Base-by-base conservation (phyloP, 2,797 vertebrate genomes). In the Tachyglossus aculeatus region DNA sequence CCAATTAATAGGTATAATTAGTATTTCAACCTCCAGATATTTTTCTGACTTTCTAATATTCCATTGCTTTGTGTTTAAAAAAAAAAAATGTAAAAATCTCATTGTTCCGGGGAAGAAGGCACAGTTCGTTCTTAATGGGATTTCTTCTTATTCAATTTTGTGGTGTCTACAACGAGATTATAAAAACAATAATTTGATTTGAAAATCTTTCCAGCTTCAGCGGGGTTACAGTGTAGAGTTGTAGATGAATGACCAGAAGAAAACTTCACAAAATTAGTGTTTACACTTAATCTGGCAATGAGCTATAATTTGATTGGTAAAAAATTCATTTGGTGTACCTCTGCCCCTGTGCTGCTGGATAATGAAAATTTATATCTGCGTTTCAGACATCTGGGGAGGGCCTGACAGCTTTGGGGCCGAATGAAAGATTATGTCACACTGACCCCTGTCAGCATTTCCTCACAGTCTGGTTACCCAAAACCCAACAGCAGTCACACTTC, bases 281-380 rank as follows among this genome's bases (percentile, higher is more conserved):
- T 93, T 93, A 85, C 90, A 91, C 89, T 84, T 92, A 94, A 94
- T 93, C 90, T 91, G 84, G 88, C 93, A 94, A 94, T 81, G 86
- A 91, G 87, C 89, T 91, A 82, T 94, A 94, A 95, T 94, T 94
- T 91, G 92, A 95, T 94, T 95, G 91, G 91, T 92, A 93, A 93
- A 93, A 93, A 94, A 94, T 92, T 93, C 86, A 93, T 93, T 94
- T 93, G 90, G 90, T 92, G 91, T 94, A 94, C 92, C 91, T 94
- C 92, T 95, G 93, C 89, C 93, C 93, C 92, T 94, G 89, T 92
- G 91, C 90, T 92, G 90, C 91, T 68, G 90, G 90, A 90, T 94
- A 94, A 94, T 95, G 93, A 94, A 95, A 95, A 95, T 94, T 93
- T 94, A 94, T 94, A 94, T 95, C 91, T 94, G 77, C 79, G 88